Base-by-base conservation (phyloP, 2,113 vertebrate genomes). In the Cochlearius cochlearius region DNA sequence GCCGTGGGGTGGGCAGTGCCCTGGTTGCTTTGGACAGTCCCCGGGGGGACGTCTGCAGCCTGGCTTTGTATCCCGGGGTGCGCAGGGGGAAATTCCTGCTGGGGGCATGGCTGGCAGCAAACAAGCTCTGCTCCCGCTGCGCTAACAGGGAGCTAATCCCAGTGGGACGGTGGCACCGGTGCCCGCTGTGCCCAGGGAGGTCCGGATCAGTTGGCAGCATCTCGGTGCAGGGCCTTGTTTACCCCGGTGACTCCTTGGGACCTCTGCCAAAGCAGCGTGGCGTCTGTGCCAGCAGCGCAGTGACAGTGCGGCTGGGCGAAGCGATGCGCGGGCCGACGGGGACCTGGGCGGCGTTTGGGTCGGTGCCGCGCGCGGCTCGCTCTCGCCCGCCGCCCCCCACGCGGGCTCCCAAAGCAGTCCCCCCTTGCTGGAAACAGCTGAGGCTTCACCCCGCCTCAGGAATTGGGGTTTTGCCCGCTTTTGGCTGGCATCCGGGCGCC, bases 311-410 rank as follows among this genome's bases (percentile, higher is more conserved):
- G 55, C 76, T 58, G 11, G 88, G 92, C 11, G 0, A n/a, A 41
- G 74, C 22, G 25, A 41, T 3, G 0, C 0, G 4, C 2, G 1
- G 4, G 32, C 58, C 32, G 6, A 4, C 2, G 1, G 88, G 62
- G 38, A 73, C 47, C 29, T 73, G 0, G 0, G 53, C 0, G 1
- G 50, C 0, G 0, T 39, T 92, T n/a, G 88, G 26, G 63, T 5
- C 2, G 1, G 39, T 78, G 86, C 64, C 91, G 43, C 0, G 0
- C 17, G 73, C 1, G 0, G 0, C 56, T 77, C 26, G 21, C 39
- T 80, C 11, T 69, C 11, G 0, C 56, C 50, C 2, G 0, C 34
- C 5, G 1, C 12, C 29, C 53, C 26, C 45, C 15, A 17, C 4
- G 3, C 20, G 39, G n/a, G 75, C 20, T 73, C 66, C 49, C 80